phyloP scores from a whole-genome alignment of 2,797 vertebrate genomes.

The Trachops cirrhosus region DNA sequence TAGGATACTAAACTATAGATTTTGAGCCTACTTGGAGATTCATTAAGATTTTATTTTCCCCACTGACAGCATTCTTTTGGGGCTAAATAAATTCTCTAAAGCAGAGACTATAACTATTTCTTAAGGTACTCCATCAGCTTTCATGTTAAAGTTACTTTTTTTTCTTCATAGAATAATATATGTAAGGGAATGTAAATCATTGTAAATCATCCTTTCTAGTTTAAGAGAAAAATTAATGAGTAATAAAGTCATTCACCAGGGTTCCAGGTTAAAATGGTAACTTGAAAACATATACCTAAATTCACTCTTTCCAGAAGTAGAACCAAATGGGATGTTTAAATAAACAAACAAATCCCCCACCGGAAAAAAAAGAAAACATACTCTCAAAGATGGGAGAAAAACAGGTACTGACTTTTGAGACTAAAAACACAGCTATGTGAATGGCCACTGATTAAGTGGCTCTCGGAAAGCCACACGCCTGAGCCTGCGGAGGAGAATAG shows the following conservation, averaged over 20 bases:
- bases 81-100: conserved; percentile 16
- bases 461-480: background rate
- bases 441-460: background rate
- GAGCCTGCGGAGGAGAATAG: background rate
- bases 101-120: background rate
- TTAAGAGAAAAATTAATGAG: background rate
- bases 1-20: background rate
- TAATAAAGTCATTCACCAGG: background rate
- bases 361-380: background rate
- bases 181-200: background rate
- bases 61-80: background rate
- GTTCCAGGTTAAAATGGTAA: background rate
- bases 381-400: background rate
- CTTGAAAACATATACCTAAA: background rate
- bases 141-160: conserved; percentile 8
- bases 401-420: background rate
- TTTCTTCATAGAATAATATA: background rate
- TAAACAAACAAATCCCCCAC: too few relatives aligned
- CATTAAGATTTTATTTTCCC: conserved; percentile 6
- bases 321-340: background rate
- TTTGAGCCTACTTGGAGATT: background rate
- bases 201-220: background rate
- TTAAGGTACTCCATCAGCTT: conserved; percentile 1
- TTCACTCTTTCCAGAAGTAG: background rate
- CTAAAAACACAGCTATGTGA: background rate